Percentiles rank a stretch among this genome's conserved stretches.
phyloP scores from a whole-genome alignment of 2,888 invertebrate species.

The Gibbula magus region DNA sequence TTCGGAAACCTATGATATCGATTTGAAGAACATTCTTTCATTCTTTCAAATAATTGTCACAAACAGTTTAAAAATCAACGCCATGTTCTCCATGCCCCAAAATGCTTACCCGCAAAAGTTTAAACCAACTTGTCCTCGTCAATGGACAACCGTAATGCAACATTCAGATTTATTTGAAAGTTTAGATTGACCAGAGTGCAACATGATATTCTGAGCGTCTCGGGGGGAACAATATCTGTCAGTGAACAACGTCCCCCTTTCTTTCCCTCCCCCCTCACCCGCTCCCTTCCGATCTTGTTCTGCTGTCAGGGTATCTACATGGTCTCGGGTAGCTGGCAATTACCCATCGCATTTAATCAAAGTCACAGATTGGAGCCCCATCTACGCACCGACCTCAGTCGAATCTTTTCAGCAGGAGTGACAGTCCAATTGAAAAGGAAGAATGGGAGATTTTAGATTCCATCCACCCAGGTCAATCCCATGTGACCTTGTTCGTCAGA shows the following conservation, averaged over 20 bases:
- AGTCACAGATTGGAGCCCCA: constrained; percentile 14
- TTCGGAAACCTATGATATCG: too few relatives aligned
- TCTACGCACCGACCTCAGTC: constrained; percentile 7
- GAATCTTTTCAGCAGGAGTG: constrained; percentile 8
- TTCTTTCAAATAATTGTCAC: too few relatives aligned
- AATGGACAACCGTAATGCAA: neutral
- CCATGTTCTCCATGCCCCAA: too few relatives aligned
- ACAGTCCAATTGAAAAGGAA: constrained; percentile 17
- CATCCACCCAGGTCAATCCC: neutral
- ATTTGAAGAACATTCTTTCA: too few relatives aligned
- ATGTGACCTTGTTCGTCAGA: neutral
- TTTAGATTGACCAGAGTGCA: constrained; percentile 1
- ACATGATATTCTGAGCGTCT: neutral
- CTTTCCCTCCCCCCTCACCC: neutral
- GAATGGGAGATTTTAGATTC: constrained; percentile 1
- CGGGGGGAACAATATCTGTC: too few relatives aligned
- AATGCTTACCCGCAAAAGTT: too few relatives aligned
- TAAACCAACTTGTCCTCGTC: neutral
- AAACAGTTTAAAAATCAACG: too few relatives aligned
- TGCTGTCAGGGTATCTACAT: neutral
- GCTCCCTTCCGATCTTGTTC: neutral
- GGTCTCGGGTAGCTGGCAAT: constrained; percentile 9
- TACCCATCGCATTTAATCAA: constrained; percentile 19
- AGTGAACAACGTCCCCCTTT: neutral
- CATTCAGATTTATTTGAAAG: neutral